These are phyloP conservation scores for Centrocercus urophasianus DNA, from an alignment of 2,113 vertebrate species.

Conservation along the genomic window DNA sequence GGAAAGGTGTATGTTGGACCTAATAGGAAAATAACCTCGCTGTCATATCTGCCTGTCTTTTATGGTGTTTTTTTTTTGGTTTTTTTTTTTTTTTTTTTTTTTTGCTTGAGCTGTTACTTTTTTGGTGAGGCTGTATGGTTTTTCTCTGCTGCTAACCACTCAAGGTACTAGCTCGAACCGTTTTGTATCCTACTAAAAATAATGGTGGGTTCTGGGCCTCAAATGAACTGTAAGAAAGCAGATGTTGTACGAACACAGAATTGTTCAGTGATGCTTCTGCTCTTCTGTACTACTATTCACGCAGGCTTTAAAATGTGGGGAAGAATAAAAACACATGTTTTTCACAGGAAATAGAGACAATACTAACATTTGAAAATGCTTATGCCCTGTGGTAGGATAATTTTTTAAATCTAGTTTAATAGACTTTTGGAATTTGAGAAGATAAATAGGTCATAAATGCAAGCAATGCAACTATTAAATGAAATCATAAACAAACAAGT, in stretches of 20 bases:
- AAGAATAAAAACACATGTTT: constrained; percentile 56
- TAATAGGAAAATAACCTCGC: constrained; percentile 39
- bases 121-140: not conserved
- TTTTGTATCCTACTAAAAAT: constrained; percentile 68
- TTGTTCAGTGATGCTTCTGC: constrained; percentile 33
- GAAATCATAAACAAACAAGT: constrained; percentile 29
- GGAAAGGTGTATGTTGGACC: constrained; percentile 43
- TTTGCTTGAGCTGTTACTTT: not conserved
- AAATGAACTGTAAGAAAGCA: constrained; percentile 47
- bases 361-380: constrained; percentile 38
- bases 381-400: constrained; percentile 47
- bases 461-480: constrained; percentile 22
- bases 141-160: constrained; percentile 37
- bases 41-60: constrained; percentile 20
- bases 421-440: constrained; percentile 27
- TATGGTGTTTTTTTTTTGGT: not conserved
- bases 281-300: constrained; percentile 12
- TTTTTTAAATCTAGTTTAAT: constrained; percentile 47
- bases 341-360: constrained; percentile 59
- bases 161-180: constrained; percentile 56
- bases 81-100: not conserved
- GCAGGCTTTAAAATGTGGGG: constrained; percentile 24
- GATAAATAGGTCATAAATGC: constrained; percentile 51
- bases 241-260: constrained; percentile 48
- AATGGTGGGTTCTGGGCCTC: constrained; percentile 47